Evolutionary conservation across 2,888 invertebrate genomes (phyloP), one percentile per base, ranked within the genome.

Genomic region (Nemotelus nigrinus): DNA sequence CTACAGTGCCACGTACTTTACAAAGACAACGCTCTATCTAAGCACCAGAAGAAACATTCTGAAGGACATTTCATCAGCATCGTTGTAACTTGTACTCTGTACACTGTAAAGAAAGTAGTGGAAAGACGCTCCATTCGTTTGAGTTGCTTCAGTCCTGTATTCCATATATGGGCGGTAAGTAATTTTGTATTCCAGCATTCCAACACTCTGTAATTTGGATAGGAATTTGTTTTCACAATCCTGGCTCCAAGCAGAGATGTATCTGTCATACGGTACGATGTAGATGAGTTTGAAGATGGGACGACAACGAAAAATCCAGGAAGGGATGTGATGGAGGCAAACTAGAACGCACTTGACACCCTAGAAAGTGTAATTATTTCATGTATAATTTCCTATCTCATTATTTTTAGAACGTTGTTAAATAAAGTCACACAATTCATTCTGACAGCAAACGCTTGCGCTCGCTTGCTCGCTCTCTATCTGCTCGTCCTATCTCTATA

Each of bases 301-400:
- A 25, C 39, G 43, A 63, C 63, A 10, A 43, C 2, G 6, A 63
- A 25, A 5, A 63, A 63, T 39, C 6, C 43, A 70, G 41, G 43
- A 67, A 50, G n/a, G 50, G 67, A 50, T 8, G 67, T 50, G 67
- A 41, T 4, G 50, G 41, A 70, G 55, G 44, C 55, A 55, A 70
- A 41, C 70, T 70, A 43, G 70, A 70, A 70, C 70, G 44, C 55
- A 47, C 55, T 70, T 70, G 70, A 70, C 70, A 70, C 41, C 70
- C 43, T 55, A 55, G 53, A 70, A 70, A 70, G 70, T 25, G 41
- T 70, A 70, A 70, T 70, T 70, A 70, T 70, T 70, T 70, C 70
- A 70, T 70, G 70, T 70, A 70, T 55, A 70, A 70, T 70, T 70
- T 55, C 55, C 70, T 70, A 70, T 70, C 70, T 70, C 70, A 70